phyloP scores from a whole-genome alignment of 2,113 vertebrate species.

The Proteles cristata region DNA sequence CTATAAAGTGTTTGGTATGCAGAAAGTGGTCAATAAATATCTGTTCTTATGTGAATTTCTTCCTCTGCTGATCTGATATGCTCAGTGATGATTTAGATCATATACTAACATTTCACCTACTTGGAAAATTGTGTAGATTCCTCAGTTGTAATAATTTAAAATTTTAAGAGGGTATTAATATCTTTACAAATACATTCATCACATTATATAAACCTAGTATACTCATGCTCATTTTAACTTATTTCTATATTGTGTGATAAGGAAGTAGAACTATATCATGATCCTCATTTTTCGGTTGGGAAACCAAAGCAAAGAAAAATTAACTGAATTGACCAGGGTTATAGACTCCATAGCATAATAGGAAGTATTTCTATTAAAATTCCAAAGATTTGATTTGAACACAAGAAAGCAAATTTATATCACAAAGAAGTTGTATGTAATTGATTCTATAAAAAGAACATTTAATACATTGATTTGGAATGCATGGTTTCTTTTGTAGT shows the following conservation, averaged over 20 bases:
- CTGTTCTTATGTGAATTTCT: neutral
- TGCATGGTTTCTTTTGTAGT: constrained; percentile 8
- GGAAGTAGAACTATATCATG: neutral
- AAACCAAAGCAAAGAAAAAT: constrained; percentile 42
- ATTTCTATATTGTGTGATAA: neutral
- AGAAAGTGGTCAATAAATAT: neutral
- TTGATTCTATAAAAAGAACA: neutral
- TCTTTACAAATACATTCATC: neutral
- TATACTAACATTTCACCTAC: neutral
- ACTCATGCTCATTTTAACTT: constrained; percentile 28
- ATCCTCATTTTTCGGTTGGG: neutral
- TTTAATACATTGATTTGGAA: neutral
- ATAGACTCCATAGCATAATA: neutral
- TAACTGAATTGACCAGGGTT: neutral
- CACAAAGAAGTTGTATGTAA: constrained; percentile 16
- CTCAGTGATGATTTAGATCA: neutral
- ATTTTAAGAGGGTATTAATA: neutral
- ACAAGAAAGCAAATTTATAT: constrained; percentile 14
- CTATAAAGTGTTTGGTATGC: neutral
- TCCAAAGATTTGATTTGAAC: constrained; percentile 22
- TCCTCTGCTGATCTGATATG: neutral
- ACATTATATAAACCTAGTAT: neutral
- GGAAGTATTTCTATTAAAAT: constrained; percentile 13
- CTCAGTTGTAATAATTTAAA: neutral
- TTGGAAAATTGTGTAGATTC: neutral